Percentiles rank a stretch among this genome's conserved stretches.
Conservation (phyloP, 92 coral and sea anemone genomes). For the Porites evermanni region DNA sequence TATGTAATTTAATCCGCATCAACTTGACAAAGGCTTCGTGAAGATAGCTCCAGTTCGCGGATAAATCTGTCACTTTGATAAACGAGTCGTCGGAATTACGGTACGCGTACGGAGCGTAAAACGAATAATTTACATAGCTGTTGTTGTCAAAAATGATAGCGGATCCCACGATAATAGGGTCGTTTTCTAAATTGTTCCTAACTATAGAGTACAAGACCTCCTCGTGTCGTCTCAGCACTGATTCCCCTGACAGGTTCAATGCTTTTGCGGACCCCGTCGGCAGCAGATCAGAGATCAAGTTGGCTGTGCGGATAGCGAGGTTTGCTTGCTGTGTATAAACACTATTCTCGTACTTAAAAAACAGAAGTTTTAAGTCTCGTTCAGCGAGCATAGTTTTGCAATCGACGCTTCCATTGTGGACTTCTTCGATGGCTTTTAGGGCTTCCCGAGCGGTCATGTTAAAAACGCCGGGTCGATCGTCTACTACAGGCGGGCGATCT, state of each 20-base stretch:
- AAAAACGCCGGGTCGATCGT: conserved; percentile 74
- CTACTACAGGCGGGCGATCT: conserved; percentile 61
- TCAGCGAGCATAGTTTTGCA: conserved; percentile 80
- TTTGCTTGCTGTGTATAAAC: conserved; percentile 78
- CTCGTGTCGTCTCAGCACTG: conserved; percentile 55
- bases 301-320: conserved; percentile 85
- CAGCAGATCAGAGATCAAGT: conserved; percentile 73
- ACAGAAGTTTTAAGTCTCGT: conserved; percentile 71
- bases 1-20: conserved; percentile 57
- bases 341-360: conserved; percentile 78
- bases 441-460: conserved; percentile 84
- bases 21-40: conserved; percentile 82
- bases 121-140: conserved; percentile 62
- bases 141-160: conserved; percentile 79
- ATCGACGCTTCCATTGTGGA: conserved; percentile 73
- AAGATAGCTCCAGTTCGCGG: conserved; percentile 81
- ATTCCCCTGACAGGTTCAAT: conserved; percentile 27
- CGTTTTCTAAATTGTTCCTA: conserved; percentile 81
- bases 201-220: conserved; percentile 72
- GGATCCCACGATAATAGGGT: conserved; percentile 78
- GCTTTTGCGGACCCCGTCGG: conserved; percentile 74
- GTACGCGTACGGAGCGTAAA: conserved; percentile 86
- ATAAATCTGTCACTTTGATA: conserved; percentile 84
- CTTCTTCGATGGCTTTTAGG: conserved; percentile 72
- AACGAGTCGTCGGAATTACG: conserved; percentile 71